Evolutionary conservation across 2,797 vertebrate genomes (phyloP).

Genomic region (Pseudotriccus pelzelni): DNA sequence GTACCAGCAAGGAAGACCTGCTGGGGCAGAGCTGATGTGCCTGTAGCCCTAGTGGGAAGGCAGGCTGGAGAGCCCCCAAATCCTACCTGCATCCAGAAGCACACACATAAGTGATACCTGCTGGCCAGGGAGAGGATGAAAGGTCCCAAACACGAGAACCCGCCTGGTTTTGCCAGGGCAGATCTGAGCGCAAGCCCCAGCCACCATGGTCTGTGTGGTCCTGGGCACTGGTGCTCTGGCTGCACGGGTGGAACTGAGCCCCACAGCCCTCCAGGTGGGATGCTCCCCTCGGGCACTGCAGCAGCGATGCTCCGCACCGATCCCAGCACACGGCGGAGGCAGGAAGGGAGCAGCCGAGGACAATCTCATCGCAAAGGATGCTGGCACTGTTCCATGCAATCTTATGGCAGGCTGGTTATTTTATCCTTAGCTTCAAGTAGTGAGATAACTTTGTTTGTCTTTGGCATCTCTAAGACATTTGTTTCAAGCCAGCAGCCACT

Average conservation of each 20-base stretch:
- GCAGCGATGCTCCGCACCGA: accelerated
- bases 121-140: neutral
- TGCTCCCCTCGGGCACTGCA: neutral
- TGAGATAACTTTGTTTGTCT: neutral
- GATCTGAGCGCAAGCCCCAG: neutral
- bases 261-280: neutral
- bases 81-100: neutral
- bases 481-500: neutral
- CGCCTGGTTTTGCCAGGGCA: neutral
- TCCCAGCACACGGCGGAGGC: neutral
- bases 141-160: neutral
- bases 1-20: neutral
- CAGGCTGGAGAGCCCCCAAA: neutral
- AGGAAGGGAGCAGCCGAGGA: neutral
- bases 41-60: neutral
- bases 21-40: neutral
- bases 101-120: accelerated
- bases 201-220: accelerated
- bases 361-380: neutral
- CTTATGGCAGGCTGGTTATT: neutral
- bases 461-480: neutral
- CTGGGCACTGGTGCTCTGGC: accelerated
- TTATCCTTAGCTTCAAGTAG: neutral
- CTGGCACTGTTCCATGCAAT: neutral
- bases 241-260: neutral